These are phyloP conservation scores for Batillaria attramentaria DNA, from an alignment of 1,140 invertebrate genomes.

Conservation along the genomic window DNA sequence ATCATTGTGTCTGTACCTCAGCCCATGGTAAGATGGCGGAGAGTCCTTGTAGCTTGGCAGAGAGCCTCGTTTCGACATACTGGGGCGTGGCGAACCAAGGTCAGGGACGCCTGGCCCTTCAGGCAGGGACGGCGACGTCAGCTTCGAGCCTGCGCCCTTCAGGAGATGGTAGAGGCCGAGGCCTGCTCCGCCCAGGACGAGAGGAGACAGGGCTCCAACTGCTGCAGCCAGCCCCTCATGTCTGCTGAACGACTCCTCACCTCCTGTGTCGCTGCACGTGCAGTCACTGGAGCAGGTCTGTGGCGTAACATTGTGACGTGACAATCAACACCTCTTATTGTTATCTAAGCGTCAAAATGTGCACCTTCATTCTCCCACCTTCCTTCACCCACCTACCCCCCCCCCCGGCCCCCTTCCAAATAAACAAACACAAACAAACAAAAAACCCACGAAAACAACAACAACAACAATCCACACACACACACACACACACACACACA, in stretches of 20 bases:
- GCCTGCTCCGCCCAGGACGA: background rate
- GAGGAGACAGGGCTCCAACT: constrained; percentile 4
- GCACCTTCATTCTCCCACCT: background rate
- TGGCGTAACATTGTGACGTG: background rate
- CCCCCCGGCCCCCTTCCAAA: constrained; percentile 1
- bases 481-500: constrained; percentile 25
- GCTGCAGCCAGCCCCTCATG: constrained; percentile 15
- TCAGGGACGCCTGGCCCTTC: background rate
- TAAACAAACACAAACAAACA: constrained; percentile 18
- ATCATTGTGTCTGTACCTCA: too few relatives aligned
- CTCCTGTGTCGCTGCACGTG: background rate
- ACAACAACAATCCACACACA: background rate
- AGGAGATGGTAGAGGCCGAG: constrained; percentile 18
- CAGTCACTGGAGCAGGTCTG: background rate
- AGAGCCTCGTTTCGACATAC: background rate
- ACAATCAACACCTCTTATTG: background rate
- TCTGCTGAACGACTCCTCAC: background rate
- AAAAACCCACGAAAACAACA: background rate
- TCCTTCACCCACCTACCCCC: background rate
- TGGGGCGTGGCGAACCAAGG: too few relatives aligned
- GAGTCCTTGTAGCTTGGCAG: background rate
- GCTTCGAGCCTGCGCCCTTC: background rate
- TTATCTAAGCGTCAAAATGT: background rate
- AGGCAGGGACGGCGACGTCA: background rate
- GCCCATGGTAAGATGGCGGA: background rate